Evolutionary conservation across 2,113 vertebrate genomes (phyloP).

Genomic region (Lagopus leucura): DNA sequence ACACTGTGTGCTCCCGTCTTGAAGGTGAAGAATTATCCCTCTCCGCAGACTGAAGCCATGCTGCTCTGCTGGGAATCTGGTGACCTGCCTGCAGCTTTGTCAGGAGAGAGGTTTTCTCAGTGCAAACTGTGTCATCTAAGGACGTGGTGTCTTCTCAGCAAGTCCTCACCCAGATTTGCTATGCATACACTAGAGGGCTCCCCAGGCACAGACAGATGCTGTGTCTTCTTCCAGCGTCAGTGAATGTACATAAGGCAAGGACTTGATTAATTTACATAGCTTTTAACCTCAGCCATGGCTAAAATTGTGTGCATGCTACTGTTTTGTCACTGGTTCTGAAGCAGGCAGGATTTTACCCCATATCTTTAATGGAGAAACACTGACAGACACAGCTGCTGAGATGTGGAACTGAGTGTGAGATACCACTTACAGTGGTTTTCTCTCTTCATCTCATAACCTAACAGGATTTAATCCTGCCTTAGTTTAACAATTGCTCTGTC

Average conservation of each 20-base stretch:
- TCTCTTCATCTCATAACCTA: not conserved
- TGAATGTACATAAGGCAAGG: not conserved
- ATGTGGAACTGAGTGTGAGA: not conserved
- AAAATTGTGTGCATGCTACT: accelerated
- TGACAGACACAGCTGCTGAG: not conserved
- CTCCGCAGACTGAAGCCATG: not conserved
- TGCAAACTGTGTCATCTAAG: not conserved
- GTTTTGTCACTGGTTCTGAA: not conserved
- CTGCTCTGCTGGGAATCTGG: not conserved
- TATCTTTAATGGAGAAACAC: not conserved
- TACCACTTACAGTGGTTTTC: not conserved
- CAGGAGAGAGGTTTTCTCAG: not conserved
- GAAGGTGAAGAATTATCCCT: not conserved
- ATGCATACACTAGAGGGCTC: not conserved
- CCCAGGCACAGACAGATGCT: not conserved
- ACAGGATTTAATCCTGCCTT: not conserved
- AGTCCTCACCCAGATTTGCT: not conserved
- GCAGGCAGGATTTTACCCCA: not conserved
- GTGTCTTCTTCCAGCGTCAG: not conserved
- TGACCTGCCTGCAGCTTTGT: not conserved
- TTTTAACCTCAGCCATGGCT: not conserved
- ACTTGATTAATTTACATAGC: not conserved
- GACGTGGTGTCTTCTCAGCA: accelerated
- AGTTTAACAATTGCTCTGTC: not conserved
- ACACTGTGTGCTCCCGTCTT: not conserved